Base-by-base conservation (phyloP, 2,113 vertebrate species). In the Carlito syrichta region DNA sequence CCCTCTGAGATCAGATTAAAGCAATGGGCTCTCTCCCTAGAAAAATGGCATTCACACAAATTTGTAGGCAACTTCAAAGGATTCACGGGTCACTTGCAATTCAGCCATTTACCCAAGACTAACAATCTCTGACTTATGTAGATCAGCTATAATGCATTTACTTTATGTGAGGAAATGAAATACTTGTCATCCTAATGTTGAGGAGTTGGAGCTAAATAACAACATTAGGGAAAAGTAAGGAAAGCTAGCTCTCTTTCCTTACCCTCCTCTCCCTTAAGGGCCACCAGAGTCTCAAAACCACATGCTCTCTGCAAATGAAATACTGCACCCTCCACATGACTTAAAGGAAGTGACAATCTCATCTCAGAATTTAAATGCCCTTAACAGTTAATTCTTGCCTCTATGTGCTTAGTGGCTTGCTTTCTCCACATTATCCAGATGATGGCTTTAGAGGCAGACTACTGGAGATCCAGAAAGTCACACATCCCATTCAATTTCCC, bases 401-500 rank as follows among this genome's bases (percentile, higher is more conserved):
- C 56, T 2, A 0, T 45, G 76, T 81, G 35, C 97, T 98, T 97
- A 97, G 94, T 71, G 97, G 97, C 77, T 97, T 96, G 96, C 94
- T 91, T 89, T 95, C 96, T 96, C 83, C 89, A 96, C 81, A 58
- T 97, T 93, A 96, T 94, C 45, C 76, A 83, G 95, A 97, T 68
- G 97, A 98, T 92, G 94, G 96, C 97, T 98, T 97, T 96, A 92
- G 91, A 91, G 56, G 93, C 89, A 78, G 87, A 68, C 88, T 97
- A 96, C 1, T 96, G 89, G 93, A 96, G 96, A 98, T 90, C 89
- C 96, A 92, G 96, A 95, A 98, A 98, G 97, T 93, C 95, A 96
- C 35, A 43, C 38, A 83, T 81, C 78, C 96, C 96, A 98, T 98
- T 98, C 97, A 88, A 98, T 98, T 98, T 98, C 98, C 98, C 93